Base-by-base conservation (phyloP, 2,113 vertebrate genomes). In the Coptodon bakossiorum region DNA sequence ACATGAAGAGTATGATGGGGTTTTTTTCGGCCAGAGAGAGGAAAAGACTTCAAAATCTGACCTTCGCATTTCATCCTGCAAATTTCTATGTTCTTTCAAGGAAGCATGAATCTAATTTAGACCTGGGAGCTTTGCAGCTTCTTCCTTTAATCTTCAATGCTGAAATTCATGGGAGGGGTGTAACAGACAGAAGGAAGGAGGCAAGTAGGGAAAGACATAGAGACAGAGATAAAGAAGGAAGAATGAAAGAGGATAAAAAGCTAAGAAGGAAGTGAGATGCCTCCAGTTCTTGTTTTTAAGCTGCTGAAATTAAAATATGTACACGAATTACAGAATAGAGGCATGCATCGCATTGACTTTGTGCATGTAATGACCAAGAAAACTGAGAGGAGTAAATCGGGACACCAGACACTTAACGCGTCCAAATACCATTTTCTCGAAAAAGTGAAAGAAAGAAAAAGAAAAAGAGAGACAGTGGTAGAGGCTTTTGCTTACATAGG, bases 71-170 rank as follows among this genome's bases (percentile, higher is more conserved):
- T 93, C 83, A 90, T 94, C 89, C 94, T 79, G 83, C 89, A 90
- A 91, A 94, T 95, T 93, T 95, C 91, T 92, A 90, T 93, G 91
- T 95, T 96, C 92, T 95, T 91, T 96, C 90, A 95, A 95, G 92
- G 92, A 95, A 95, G 95, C 90, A 91, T 92, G 93, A 95, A 94
- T 96, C 92, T 95, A 95, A 96, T 96, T 96, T 95, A 90, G 92
- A 92, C 89, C 87, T 84, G 57, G 90, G 68, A 95, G 95, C 95
- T 93, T 93, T 91, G 38, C 87, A 45, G 90, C 68, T 68, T 86
- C 80, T 90, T 92, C 86, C 91, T 97, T 96, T 95, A 95, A 96
- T 96, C 94, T 96, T 83, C 84, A 84, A 73, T 90, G 91, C 88
- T 95, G 88, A 88, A 95, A 93, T 94, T 94, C 91, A 93, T 54